phyloP scores from a whole-genome alignment of 2,797 vertebrate genomes.

The Ptychadena robeensis region DNA sequence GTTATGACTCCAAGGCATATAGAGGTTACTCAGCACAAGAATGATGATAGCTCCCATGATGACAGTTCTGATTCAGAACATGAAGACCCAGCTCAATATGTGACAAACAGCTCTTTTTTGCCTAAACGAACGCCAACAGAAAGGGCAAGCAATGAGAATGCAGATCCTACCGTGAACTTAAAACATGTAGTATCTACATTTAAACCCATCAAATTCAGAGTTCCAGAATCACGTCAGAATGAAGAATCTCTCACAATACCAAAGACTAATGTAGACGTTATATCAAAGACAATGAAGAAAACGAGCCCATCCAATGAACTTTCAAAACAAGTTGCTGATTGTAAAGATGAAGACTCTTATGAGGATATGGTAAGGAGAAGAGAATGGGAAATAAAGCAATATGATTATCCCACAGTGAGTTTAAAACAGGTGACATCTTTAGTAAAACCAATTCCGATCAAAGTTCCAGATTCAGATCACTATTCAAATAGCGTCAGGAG shows the following conservation, averaged over 20 bases:
- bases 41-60: not conserved
- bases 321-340: not conserved
- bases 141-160: not conserved
- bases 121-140: not conserved
- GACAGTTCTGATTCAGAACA: constrained; percentile 54
- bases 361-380: not conserved
- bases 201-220: constrained; percentile 7
- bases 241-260: not conserved
- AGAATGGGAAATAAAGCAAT: not conserved
- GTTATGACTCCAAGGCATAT: not conserved
- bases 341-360: not conserved
- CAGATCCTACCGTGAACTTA: not conserved
- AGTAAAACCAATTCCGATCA: constrained; percentile 9
- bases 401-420: not conserved
- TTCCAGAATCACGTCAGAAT: not conserved
- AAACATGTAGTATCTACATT: not conserved
- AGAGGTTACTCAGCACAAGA: not conserved
- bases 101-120: not conserved
- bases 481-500: not conserved
- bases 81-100: constrained; percentile 50
- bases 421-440: not conserved
- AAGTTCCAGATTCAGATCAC: not conserved
- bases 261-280: not conserved
- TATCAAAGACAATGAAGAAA: not conserved
- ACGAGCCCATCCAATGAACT: not conserved